A percentile compares a stretch with the other conserved stretches of the same genome.
These are phyloP conservation scores for Bujurquina vittata DNA, from an alignment of 2,113 vertebrate species.

Conservation along the genomic window DNA sequence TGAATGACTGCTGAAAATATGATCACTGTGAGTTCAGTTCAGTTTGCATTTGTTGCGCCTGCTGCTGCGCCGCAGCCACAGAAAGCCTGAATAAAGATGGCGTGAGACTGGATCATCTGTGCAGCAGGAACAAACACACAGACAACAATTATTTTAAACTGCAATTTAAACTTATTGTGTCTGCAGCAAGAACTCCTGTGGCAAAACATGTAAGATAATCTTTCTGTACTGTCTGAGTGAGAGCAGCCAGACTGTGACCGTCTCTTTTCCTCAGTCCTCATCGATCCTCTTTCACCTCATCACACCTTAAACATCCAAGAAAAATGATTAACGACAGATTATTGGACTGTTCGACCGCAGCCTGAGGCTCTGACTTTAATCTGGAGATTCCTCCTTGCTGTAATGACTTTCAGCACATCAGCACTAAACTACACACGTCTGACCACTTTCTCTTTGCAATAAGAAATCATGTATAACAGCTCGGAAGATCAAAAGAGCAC, in stretches of 20 bases:
- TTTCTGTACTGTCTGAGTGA: background rate
- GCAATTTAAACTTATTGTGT: too few species aligned
- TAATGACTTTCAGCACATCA: background rate
- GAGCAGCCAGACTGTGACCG: background rate
- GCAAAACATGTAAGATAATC: too few species aligned
- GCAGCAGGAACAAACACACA: too few species aligned
- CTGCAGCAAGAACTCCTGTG: too few species aligned
- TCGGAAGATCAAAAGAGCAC: background rate
- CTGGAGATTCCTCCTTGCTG: background rate
- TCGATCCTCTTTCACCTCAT: background rate
- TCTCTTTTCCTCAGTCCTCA: too few species aligned
- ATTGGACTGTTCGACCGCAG: background rate
- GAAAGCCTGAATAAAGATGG: too few species aligned
- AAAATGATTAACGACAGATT: background rate
- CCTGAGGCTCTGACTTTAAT: background rate
- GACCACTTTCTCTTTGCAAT: background rate
- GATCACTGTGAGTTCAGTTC: too few species aligned
- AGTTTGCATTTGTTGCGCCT: too few species aligned
- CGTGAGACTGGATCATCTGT: too few species aligned
- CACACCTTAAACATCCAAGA: background rate
- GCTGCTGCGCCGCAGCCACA: too few species aligned
- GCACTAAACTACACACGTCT: background rate
- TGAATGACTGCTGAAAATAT: too few species aligned
- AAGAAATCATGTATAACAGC: background rate
- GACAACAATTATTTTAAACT: too few species aligned